Percentiles rank a stretch among this genome's conserved stretches.
These are phyloP conservation scores for Drosophila takahashii DNA, from an alignment of 1,140 invertebrate species.

Conservation along the genomic window DNA sequence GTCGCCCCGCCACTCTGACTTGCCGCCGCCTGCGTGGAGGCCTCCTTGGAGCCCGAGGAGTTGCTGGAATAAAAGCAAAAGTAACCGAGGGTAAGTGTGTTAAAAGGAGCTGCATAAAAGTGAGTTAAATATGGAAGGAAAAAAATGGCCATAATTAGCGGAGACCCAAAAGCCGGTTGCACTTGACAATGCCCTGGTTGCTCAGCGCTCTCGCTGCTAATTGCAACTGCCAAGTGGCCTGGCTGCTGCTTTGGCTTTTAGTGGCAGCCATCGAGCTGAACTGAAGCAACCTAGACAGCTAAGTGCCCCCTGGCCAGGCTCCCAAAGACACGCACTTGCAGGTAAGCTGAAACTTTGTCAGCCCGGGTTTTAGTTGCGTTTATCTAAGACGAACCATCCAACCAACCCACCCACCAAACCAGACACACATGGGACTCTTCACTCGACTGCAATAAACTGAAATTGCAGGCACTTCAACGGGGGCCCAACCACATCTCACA, in stretches of 20 bases:
- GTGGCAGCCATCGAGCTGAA: constrained; percentile 36
- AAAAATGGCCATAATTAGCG: constrained; percentile 53
- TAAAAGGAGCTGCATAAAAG: constrained; percentile 29
- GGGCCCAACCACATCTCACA: constrained; percentile 2
- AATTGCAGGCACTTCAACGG: constrained; percentile 55
- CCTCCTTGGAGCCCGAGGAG: constrained; percentile 83
- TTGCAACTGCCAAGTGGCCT: constrained; percentile 56
- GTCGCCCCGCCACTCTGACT: constrained; percentile 69
- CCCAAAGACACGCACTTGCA: constrained; percentile 47
- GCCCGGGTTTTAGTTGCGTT: constrained; percentile 43
- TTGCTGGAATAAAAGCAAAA: constrained; percentile 63
- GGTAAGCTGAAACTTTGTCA: constrained; percentile 54
- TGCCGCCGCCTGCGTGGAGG: constrained; percentile 71
- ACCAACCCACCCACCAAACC: background rate
- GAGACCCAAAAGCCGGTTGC: constrained; percentile 5
- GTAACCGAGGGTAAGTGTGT: constrained; percentile 10
- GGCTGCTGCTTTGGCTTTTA: constrained; percentile 22
- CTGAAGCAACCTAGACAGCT: constrained; percentile 13
- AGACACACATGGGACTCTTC: constrained; percentile 33
- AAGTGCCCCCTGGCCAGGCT: constrained; percentile 48
- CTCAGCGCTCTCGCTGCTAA: constrained; percentile 41
- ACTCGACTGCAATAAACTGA: constrained; percentile 59
- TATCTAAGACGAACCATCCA: constrained; percentile 43
- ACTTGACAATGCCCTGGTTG: constrained; percentile 50
- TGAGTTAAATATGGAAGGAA: constrained; percentile 9